Conservation (phyloP, 35 echinoderm and acorn worm genomes). For the Diadema setosum region DNA sequence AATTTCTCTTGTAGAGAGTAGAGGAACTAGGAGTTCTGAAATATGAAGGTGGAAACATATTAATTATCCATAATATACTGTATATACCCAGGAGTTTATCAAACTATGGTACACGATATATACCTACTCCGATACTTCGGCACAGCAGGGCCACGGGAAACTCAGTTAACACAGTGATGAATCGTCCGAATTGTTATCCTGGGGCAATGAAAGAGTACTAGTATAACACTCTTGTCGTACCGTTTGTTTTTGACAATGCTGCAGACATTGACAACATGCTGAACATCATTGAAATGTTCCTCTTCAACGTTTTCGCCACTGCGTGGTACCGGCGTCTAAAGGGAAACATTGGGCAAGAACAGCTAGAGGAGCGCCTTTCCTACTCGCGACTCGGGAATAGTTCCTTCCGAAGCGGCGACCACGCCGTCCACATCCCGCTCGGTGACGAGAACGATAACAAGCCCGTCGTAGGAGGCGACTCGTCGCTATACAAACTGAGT, state of each 20-base stretch:
- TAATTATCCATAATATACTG: no score
- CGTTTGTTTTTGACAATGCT: neutral
- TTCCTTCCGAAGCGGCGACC: conserved; percentile 4
- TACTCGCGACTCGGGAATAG: conserved; percentile 4
- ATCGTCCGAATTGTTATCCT: neutral
- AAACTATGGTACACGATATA: no score
- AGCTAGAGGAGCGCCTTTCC: conserved; percentile 10
- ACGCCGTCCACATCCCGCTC: conserved; percentile 32
- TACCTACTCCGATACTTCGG: no score
- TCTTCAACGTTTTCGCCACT: conserved; percentile 85
- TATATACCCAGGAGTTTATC: no score
- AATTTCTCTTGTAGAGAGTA: no score
- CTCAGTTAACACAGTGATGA: neutral
- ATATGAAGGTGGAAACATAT: no score
- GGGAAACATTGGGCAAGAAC: conserved; percentile 75
- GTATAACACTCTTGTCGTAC: neutral
- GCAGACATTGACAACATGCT: conserved; percentile 74
- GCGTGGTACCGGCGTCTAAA: conserved; percentile 74
- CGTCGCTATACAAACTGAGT: neutral
- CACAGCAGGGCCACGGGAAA: no score
- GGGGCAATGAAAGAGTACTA: neutral
- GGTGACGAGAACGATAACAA: conserved; percentile 26
- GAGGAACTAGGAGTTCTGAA: no score
- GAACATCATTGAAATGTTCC: conserved; percentile 88
- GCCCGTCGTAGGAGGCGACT: neutral